These are phyloP conservation scores for Aspiorhynchus laticeps DNA, from an alignment of 2,113 vertebrate species.

Conservation along the genomic window DNA sequence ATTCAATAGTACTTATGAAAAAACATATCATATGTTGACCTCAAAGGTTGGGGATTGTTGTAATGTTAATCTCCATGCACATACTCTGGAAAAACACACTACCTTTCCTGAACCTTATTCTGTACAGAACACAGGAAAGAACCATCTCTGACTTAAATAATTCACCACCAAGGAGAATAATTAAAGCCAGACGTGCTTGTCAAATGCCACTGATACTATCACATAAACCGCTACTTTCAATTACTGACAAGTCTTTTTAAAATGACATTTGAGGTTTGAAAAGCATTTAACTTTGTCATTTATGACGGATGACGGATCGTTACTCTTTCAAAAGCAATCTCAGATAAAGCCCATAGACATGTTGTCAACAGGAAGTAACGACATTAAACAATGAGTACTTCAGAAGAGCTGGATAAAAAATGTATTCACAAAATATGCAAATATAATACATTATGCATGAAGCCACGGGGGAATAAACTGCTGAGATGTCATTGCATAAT, in stretches of 20 bases:
- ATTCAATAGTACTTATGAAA: too few species aligned
- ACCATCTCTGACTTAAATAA: background rate
- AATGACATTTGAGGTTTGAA: constrained; percentile 40
- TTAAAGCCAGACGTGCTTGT: background rate
- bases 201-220: constrained; percentile 19
- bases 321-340: constrained; percentile 34
- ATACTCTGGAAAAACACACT: background rate
- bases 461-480: constrained; percentile 3
- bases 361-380: constrained; percentile 22
- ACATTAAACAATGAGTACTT: background rate
- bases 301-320: background rate
- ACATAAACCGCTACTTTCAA: background rate
- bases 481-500: background rate
- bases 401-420: background rate
- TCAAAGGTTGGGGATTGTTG: too few species aligned
- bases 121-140: background rate
- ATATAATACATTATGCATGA: constrained; percentile 40
- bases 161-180: background rate
- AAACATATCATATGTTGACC: too few species aligned
- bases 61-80: background rate
- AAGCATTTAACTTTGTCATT: constrained; percentile 27
- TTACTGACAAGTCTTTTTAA: constrained; percentile 9
- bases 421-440: constrained; percentile 21
- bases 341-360: background rate
- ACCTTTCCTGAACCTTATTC: background rate